phyloP scores from a whole-genome alignment of 1,140 invertebrate genomes.

The Cryptotermes secundus region DNA sequence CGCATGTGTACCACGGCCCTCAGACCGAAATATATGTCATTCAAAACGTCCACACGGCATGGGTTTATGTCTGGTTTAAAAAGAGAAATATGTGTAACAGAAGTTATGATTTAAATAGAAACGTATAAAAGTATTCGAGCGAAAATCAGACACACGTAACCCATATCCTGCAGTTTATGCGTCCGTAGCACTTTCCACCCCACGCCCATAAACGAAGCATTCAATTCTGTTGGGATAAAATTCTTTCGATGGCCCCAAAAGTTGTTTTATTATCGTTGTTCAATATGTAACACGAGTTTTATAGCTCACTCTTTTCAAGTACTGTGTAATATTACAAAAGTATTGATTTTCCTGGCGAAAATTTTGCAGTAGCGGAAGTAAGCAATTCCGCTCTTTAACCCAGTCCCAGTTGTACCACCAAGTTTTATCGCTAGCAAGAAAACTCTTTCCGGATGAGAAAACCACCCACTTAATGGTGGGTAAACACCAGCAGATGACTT shows the following conservation, averaged over 20 bases:
- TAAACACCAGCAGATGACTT: background rate
- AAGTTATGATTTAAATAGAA: background rate
- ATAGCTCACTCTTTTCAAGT: background rate
- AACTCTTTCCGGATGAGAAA: slow-evolving; percentile 1
- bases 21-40: background rate
- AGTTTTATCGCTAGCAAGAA: slow-evolving; percentile 4
- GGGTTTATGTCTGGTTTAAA: background rate
- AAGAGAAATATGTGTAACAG: background rate
- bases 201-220: background rate
- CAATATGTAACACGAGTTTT: slow-evolving; percentile 8
- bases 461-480: background rate
- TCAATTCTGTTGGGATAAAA: background rate
- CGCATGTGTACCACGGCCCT: background rate
- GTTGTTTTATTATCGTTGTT: background rate
- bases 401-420: background rate
- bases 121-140: background rate
- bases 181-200: background rate
- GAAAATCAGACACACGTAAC: background rate
- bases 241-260: background rate
- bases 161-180: slow-evolving; percentile 2
- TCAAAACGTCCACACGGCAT: background rate
- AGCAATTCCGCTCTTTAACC: background rate
- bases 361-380: background rate
- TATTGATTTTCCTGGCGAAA: slow-evolving; percentile 7
- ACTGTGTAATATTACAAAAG: background rate